Percentiles rank a stretch among this genome's conserved stretches.
Evolutionary conservation across 2,888 invertebrate genomes (phyloP).

Genomic region (Deilephila porcellus): DNA sequence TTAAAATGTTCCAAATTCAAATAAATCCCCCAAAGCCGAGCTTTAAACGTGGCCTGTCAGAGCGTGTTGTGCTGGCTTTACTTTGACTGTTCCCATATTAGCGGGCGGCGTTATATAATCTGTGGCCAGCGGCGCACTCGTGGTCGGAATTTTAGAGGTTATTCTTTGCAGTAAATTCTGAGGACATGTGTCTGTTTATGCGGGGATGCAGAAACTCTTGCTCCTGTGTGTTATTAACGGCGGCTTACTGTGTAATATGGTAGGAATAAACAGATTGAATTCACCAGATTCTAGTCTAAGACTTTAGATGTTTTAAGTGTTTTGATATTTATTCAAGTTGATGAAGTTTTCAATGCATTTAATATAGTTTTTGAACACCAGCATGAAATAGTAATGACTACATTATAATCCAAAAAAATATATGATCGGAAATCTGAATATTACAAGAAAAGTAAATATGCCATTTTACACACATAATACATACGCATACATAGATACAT

Average conservation of each 20-base stretch:
- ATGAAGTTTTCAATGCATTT: too few relatives aligned
- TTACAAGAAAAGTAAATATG: too few relatives aligned
- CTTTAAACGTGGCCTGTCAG: slow-evolving; percentile 32
- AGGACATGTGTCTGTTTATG: neutral
- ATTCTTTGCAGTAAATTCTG: neutral
- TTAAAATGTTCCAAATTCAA: slow-evolving; percentile 51
- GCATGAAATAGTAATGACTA: too few relatives aligned
- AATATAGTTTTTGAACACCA: too few relatives aligned
- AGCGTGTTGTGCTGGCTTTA: slow-evolving; percentile 25
- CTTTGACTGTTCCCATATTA: slow-evolving; percentile 27
- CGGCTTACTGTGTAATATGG: neutral
- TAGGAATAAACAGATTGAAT: too few relatives aligned
- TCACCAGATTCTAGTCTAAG: too few relatives aligned
- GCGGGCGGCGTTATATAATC: slow-evolving; percentile 15
- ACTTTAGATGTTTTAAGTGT: too few relatives aligned
- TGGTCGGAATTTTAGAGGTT: neutral
- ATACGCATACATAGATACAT: too few relatives aligned
- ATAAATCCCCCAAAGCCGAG: slow-evolving; percentile 48
- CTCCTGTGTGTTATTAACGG: neutral
- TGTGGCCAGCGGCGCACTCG: slow-evolving; percentile 11
- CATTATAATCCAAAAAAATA: too few relatives aligned
- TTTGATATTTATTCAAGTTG: too few relatives aligned
- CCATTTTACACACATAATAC: neutral
- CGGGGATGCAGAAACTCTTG: neutral
- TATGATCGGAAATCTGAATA: too few relatives aligned